Base-by-base conservation (phyloP, 2,888 invertebrate genomes). In the Anaspis maculata region DNA sequence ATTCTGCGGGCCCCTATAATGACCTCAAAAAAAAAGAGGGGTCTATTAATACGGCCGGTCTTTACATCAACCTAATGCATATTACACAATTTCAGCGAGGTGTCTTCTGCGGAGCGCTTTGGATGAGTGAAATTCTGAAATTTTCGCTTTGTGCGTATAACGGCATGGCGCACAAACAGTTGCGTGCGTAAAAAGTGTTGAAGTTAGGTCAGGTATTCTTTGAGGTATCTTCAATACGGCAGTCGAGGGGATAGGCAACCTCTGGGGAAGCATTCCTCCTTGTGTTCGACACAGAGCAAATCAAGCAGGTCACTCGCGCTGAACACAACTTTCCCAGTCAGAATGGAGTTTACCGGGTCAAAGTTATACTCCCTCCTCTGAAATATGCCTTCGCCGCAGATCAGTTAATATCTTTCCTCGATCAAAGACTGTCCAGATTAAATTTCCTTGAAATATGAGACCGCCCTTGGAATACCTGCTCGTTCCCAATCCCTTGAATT, bases 231-330 rank as follows among this genome's bases (percentile, higher is more conserved):
- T 35, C 39, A 35, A 35, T 35, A 39, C 32, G 32, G 23, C 26
- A 31, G 29, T 27, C 15, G 25, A 11, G 30, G 30, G 30, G 31
- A 9, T 15, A 13, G 11, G 25, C 19, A 15, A 14, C 27, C 42
- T 28, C 39, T 11, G 25, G 39, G 39, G 42, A 39, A 10, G 25
- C 39, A 42, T 39, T 34, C 32, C 32, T 32, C 27, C 37, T 38
- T 39, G 39, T 37, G 31, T 42, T 39, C 39, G 42, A 42, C 39
- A 39, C 34, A 32, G 39, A 34, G 33, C 42, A 42, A 39, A 42
- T 42, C 42, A 42, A 42, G 32, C 23, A 27, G 37, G 34, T 33
- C 39, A 42, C 33, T 42, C 37, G 37, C 34, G 39, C 39, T 37
- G 42, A 42, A 41, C 30, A 34, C 39, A 36, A 39, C 39, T 34